phyloP scores from a whole-genome alignment of 2,888 invertebrate species.

The Mesorhabditis spiculigera region DNA sequence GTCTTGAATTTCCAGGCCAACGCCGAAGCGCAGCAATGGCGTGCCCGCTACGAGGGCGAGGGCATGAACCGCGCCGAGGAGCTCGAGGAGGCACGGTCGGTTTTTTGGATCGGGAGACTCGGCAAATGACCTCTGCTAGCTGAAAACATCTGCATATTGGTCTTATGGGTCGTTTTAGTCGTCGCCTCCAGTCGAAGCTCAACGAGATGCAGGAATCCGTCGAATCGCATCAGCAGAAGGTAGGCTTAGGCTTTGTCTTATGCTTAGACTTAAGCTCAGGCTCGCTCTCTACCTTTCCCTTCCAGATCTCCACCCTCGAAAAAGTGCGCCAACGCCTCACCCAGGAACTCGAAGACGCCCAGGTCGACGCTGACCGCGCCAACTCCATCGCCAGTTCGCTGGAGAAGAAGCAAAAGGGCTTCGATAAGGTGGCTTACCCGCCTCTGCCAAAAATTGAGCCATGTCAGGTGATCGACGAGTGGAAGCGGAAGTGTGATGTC shows the following conservation, averaged over 20 bases:
- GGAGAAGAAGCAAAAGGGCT: constrained; percentile 99
- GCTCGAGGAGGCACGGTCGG: constrained; percentile 62
- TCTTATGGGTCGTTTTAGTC: too few relatives aligned
- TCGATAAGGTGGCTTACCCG: constrained; percentile 75
- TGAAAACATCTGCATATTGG: too few relatives aligned
- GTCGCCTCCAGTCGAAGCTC: constrained; percentile 31
- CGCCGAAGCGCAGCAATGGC: too few relatives aligned
- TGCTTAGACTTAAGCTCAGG: constrained; percentile 92
- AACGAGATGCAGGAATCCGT: constrained; percentile 57
- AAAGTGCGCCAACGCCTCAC: constrained; percentile 50
- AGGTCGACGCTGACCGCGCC: constrained; percentile 87
- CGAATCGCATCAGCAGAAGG: constrained; percentile 51
- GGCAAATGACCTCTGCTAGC: too few relatives aligned
- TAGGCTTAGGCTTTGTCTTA: constrained; percentile 67
- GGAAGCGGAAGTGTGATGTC: constrained; percentile 54
- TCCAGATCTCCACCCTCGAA: constrained; percentile 69
- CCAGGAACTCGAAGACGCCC: constrained; percentile 90
- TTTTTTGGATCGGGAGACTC: too few relatives aligned
- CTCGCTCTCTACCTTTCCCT: constrained; percentile 76
- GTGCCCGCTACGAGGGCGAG: constrained; percentile 90
- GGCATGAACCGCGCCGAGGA: constrained; percentile 62
- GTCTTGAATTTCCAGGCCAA: constrained; percentile 64
- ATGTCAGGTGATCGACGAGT: constrained; percentile 45
- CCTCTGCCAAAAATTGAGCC: constrained; percentile 67
- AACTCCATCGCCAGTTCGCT: constrained; percentile 85